Evolutionary conservation across 2,113 vertebrate species (phyloP).

Genomic region (Hippocampus zosterae): DNA sequence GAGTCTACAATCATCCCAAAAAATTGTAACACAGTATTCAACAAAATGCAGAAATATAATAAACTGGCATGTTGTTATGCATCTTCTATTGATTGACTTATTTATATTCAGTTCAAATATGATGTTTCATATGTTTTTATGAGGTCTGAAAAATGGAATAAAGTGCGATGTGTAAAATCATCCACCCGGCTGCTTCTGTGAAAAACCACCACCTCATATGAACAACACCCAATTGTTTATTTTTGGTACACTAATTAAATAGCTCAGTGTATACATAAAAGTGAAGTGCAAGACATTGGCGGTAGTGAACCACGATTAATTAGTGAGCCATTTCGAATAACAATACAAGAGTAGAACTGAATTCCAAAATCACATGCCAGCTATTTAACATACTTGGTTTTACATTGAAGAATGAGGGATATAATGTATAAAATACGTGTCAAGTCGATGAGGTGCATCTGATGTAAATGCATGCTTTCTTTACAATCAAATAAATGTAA

Average conservation of each 20-base stretch:
- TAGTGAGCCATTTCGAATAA: conserved; percentile 29
- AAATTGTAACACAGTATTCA: background rate
- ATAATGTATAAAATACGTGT: conserved; percentile 28
- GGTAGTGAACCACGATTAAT: conserved; percentile 29
- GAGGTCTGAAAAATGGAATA: conserved; percentile 41
- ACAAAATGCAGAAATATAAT: conserved; percentile 3
- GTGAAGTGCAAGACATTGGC: conserved; percentile 19
- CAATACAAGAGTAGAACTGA: conserved; percentile 5
- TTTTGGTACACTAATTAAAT: conserved; percentile 10
- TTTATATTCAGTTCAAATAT: conserved; percentile 12
- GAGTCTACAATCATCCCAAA: background rate
- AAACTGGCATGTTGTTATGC: conserved; percentile 30
- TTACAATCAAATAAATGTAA: conserved; percentile 1
- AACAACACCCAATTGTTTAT: conserved; percentile 10
- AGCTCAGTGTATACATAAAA: conserved; percentile 16
- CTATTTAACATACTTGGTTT: background rate
- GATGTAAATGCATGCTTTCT: conserved; percentile 14
- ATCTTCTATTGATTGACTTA: background rate
- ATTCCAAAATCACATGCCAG: conserved; percentile 1
- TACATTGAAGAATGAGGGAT: background rate
- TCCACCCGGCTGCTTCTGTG: conserved; percentile 27
- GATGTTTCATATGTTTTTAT: conserved; percentile 40
- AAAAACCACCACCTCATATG: conserved; percentile 8
- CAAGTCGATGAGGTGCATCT: conserved; percentile 5
- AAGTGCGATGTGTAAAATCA: conserved; percentile 44